phyloP scores from a whole-genome alignment of 2,888 invertebrate genomes.

The Thecophora atra region DNA sequence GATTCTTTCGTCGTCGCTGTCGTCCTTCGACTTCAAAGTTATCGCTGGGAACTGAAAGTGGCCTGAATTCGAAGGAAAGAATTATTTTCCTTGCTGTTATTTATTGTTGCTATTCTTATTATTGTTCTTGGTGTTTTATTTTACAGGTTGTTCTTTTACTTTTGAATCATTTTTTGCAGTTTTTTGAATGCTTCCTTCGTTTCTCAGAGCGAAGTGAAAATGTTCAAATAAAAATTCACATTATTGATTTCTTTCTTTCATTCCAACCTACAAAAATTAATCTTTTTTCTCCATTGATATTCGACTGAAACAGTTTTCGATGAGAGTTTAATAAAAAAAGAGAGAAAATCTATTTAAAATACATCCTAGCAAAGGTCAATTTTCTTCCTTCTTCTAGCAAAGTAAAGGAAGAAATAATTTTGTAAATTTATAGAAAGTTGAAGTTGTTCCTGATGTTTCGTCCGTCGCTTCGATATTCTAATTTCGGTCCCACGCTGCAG shows the following conservation, averaged over 20 bases:
- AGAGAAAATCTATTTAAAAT: constrained; percentile 12
- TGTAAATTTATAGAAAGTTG: constrained; percentile 15
- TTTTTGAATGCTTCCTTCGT: too few species aligned
- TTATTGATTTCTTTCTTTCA: too few species aligned
- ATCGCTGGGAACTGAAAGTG: constrained; percentile 16
- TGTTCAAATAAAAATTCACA: too few species aligned
- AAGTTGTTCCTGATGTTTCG: background rate
- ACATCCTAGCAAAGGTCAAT: background rate
- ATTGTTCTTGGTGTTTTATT: background rate
- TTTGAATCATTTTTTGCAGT: too few species aligned
- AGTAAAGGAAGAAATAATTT: constrained; percentile 2
- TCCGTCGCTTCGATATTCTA: background rate
- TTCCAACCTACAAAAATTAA: too few species aligned
- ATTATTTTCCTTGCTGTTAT: constrained; percentile 39
- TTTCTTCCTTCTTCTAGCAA: too few species aligned
- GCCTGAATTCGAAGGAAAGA: constrained; percentile 23
- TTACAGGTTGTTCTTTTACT: background rate
- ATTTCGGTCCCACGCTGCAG: constrained; percentile 14
- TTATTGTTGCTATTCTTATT: constrained; percentile 29
- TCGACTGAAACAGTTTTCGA: too few species aligned
- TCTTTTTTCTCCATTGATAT: too few species aligned
- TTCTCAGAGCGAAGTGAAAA: too few species aligned
- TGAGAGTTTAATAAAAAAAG: too few species aligned
- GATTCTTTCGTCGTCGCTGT: constrained; percentile 3
- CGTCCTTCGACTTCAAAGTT: constrained; percentile 1